phyloP scores from a whole-genome alignment of 2,888 invertebrate genomes.

The Pterobdella sp. region DNA sequence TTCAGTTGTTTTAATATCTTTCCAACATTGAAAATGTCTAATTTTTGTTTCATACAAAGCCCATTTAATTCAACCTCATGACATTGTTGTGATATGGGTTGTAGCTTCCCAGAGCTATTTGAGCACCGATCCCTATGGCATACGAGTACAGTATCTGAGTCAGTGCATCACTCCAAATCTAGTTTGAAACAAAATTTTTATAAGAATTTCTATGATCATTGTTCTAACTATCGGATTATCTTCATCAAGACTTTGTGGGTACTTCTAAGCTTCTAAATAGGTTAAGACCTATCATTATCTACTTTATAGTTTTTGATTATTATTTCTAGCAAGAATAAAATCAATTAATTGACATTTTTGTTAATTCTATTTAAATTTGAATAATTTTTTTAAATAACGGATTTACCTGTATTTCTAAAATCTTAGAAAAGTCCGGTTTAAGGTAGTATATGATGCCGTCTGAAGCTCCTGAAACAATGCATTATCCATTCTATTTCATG shows the following conservation, averaged over 20 bases:
- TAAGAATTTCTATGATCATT: too few relatives aligned
- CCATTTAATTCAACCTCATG: constrained; percentile 81
- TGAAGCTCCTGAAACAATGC: constrained; percentile 10
- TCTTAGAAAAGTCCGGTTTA: constrained; percentile 58
- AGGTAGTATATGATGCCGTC: constrained; percentile 40
- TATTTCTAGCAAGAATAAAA: too few relatives aligned
- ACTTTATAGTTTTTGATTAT: too few relatives aligned
- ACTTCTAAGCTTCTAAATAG: too few relatives aligned
- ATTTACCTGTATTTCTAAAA: constrained; percentile 73
- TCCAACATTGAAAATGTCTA: too few relatives aligned
- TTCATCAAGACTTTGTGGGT: too few relatives aligned
- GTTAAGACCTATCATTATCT: too few relatives aligned
- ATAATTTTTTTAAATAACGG: background rate
- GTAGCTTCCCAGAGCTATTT: constrained; percentile 93
- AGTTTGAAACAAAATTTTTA: too few relatives aligned
- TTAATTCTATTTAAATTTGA: too few relatives aligned
- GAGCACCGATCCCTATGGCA: constrained; percentile 86
- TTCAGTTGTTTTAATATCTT: background rate
- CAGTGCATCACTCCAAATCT: constrained; percentile 98
- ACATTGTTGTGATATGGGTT: constrained; percentile 96
- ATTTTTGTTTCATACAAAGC: too few relatives aligned
- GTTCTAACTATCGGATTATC: constrained; percentile 9
- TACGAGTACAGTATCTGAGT: constrained; percentile 99
- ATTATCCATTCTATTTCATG: background rate
- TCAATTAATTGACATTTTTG: too few relatives aligned